These are phyloP conservation scores for Epinephelus cyanopodus DNA, from an alignment of 2,113 vertebrate species.

Conservation along the genomic window DNA sequence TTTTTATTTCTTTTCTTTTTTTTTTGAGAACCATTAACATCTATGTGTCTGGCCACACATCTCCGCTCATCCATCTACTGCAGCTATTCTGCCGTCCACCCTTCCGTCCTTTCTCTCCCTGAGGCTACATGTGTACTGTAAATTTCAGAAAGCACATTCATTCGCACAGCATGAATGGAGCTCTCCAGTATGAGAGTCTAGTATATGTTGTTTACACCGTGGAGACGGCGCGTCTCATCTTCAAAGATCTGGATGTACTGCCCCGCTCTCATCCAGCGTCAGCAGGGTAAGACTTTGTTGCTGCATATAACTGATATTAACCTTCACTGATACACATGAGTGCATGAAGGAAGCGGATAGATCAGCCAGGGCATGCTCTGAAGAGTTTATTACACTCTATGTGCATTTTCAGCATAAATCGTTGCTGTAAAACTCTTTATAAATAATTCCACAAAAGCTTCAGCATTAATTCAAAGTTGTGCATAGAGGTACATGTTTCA, in stretches of 20 bases:
- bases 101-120: conserved; percentile 16
- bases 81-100: background rate
- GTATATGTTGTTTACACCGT: conserved; percentile 25
- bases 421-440: background rate
- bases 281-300: conserved; percentile 9
- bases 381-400: conserved; percentile 26
- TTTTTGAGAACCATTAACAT: conserved; percentile 34
- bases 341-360: background rate
- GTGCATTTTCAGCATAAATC: conserved; percentile 4
- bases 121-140: conserved; percentile 34
- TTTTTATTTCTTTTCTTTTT: conserved; percentile 5
- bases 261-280: background rate
- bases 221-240: conserved; percentile 10
- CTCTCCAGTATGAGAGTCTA: background rate
- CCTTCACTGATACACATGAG: background rate
- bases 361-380: background rate
- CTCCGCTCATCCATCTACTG: conserved; percentile 20
- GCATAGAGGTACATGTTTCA: background rate
- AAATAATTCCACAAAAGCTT: conserved; percentile 27
- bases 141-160: conserved; percentile 38
- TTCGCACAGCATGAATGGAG: background rate
- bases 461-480: background rate
- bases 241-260: conserved; percentile 18
- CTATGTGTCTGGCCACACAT: conserved; percentile 13
- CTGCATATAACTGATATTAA: conserved; percentile 1